phyloP scores from a whole-genome alignment of 2,113 vertebrate species.

The Onychostoma macrolepis region DNA sequence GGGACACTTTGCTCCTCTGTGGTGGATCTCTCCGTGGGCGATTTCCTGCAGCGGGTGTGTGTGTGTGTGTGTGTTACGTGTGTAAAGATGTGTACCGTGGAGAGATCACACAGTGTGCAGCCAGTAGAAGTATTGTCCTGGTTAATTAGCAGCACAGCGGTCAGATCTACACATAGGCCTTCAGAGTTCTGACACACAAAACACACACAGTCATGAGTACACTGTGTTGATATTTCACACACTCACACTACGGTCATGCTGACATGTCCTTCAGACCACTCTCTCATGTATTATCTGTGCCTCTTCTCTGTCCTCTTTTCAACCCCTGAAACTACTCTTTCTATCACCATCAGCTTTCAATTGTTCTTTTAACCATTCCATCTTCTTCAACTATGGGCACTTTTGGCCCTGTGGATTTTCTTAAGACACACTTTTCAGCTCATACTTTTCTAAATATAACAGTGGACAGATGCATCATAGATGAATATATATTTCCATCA shows the following conservation, averaged over 20 bases:
- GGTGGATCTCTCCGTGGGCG: constrained; percentile 16
- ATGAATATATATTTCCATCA: neutral
- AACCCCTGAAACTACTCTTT: neutral
- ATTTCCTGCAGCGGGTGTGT: neutral
- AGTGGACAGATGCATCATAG: neutral
- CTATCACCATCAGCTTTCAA: neutral
- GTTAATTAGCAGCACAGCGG: constrained; percentile 51
- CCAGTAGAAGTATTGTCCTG: constrained; percentile 33
- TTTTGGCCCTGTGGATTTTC: neutral
- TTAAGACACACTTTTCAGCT: neutral
- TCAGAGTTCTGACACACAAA: constrained; percentile 35
- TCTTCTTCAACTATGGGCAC: neutral
- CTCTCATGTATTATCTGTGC: neutral
- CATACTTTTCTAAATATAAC: neutral
- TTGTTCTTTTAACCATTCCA: neutral
- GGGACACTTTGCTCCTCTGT: constrained; percentile 34
- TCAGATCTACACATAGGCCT: constrained; percentile 34
- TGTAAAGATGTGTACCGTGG: constrained; percentile 19
- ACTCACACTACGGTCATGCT: constrained; percentile 25
- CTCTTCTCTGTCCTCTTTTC: neutral
- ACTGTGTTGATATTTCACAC: constrained; percentile 43
- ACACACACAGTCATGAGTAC: constrained; percentile 12
- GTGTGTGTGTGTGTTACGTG: constrained; percentile 8
- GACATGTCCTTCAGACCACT: constrained; percentile 58
- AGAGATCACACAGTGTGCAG: constrained; percentile 28